phyloP scores from a whole-genome alignment of 2,888 invertebrate genomes.

The Yponomeuta cagnagella region DNA sequence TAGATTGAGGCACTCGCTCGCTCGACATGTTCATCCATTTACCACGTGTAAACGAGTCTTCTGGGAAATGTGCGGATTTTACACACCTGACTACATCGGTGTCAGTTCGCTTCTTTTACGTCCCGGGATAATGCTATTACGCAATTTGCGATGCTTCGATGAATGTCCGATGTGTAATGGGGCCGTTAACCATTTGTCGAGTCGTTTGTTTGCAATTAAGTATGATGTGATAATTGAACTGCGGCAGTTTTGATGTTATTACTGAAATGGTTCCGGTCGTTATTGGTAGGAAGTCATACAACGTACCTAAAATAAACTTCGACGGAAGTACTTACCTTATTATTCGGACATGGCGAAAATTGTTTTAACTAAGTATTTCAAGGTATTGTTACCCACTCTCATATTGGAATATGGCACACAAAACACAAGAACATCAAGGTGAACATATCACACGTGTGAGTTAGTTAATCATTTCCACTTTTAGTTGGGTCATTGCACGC shows the following conservation, averaged over 20 bases:
- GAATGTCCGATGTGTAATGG: not conserved
- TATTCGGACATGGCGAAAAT: too few species aligned
- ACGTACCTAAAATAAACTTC: not conserved
- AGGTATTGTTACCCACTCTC: too few species aligned
- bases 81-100: slow-evolving; percentile 13
- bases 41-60: not conserved
- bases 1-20: not conserved
- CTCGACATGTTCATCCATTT: not conserved
- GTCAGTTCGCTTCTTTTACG: slow-evolving; percentile 16
- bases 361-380: too few species aligned
- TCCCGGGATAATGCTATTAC: slow-evolving; percentile 33
- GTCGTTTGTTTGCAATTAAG: not conserved
- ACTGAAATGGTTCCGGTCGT: not conserved
- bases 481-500: too few species aligned
- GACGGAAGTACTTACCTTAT: not conserved
- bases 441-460: too few species aligned
- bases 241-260: not conserved
- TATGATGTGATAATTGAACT: not conserved
- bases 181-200: not conserved
- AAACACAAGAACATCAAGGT: too few species aligned
- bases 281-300: not conserved
- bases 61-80: not conserved
- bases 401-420: too few species aligned
- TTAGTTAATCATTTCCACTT: too few species aligned
- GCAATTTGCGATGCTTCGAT: slow-evolving; percentile 32